phyloP scores from a whole-genome alignment of 2,888 invertebrate species.

The Cordilura impudica region DNA sequence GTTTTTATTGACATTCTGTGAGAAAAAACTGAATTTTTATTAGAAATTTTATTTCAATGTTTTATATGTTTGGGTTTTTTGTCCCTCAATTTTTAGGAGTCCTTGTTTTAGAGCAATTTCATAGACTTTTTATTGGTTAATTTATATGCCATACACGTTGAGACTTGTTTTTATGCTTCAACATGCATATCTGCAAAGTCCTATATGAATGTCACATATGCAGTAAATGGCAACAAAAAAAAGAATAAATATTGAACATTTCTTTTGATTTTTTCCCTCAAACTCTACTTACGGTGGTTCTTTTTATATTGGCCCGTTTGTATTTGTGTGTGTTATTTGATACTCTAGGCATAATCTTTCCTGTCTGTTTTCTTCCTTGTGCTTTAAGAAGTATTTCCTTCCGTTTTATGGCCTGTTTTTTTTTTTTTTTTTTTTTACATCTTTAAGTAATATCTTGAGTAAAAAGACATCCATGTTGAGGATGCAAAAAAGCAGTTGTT shows the following conservation, averaged over 20 bases:
- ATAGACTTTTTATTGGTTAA: conserved; percentile 16
- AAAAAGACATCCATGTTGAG: background rate
- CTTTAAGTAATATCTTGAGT: background rate
- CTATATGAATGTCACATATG: conserved; percentile 45
- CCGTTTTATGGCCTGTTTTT: background rate
- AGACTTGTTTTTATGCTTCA: conserved; percentile 21
- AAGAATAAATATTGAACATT: background rate
- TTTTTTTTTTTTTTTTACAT: background rate
- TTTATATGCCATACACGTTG: conserved; percentile 57
- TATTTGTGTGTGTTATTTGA: conserved; percentile 37
- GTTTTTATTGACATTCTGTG: background rate
- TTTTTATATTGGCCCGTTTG: background rate
- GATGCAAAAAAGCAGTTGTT: background rate
- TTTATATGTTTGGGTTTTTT: background rate
- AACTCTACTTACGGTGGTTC: background rate
- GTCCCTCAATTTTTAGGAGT: background rate
- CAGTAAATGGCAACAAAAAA: background rate
- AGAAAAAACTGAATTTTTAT: background rate
- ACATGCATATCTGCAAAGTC: conserved; percentile 46
- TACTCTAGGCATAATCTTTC: conserved; percentile 56
- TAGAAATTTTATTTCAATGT: background rate
- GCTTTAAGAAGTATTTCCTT: background rate
- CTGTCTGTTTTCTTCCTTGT: conserved; percentile 20
- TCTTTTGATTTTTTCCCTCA: too few species aligned
- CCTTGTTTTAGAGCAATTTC: background rate